Conservation (phyloP, 2,797 vertebrate species). For the Notoglanidium macrostoma region DNA sequence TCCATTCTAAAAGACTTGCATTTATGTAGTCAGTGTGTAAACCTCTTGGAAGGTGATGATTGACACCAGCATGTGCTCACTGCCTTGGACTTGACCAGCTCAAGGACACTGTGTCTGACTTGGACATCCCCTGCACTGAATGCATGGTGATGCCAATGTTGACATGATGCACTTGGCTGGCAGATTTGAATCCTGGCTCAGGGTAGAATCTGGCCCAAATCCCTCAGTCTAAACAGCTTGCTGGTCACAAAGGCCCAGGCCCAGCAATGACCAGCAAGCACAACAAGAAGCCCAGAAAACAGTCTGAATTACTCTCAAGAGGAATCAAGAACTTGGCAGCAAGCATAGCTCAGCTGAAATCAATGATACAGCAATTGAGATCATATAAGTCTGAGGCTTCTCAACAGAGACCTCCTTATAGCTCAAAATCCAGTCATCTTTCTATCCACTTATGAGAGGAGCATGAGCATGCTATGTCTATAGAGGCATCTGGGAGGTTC, state of each 20-base stretch:
- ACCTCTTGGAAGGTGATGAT: neutral
- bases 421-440: neutral
- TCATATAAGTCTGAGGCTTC: constrained; percentile 13
- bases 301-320: constrained; percentile 28
- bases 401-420: neutral
- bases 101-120: constrained; percentile 21
- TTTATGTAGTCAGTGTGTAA: constrained; percentile 2
- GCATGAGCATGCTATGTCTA: neutral
- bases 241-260: constrained; percentile 29
- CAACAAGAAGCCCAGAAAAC: constrained; percentile 30
- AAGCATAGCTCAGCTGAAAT: constrained; percentile 27
- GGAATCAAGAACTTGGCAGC: constrained; percentile 27
- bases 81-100: constrained; percentile 16
- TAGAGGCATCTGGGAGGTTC: too few species aligned
- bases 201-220: constrained; percentile 30
- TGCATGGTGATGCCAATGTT: constrained; percentile 24
- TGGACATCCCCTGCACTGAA: constrained; percentile 15
- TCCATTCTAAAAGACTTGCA: neutral
- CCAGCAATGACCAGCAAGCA: constrained; percentile 33
- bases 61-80: neutral
- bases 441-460: constrained; percentile 1
- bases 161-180: constrained; percentile 41
- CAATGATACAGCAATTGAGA: constrained; percentile 18
- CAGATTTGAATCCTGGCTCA: constrained; percentile 32
- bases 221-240: constrained; percentile 34